Base-by-base conservation (phyloP, 2,113 vertebrate genomes). In the Synodontis membranacea region DNA sequence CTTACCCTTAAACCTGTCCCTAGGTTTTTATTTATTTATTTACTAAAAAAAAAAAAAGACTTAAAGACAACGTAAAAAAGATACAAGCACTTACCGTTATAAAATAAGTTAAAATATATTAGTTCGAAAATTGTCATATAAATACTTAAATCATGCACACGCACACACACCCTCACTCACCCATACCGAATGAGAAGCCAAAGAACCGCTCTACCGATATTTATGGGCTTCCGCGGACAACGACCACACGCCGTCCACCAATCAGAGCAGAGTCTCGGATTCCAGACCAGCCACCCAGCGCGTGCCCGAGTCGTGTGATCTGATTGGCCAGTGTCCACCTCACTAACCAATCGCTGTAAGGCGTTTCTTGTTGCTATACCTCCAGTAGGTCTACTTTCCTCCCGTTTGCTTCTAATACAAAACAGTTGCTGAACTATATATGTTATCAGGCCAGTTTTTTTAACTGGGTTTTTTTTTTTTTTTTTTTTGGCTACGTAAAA, bases 191-290 rank as follows among this genome's bases (percentile, higher is more conserved):
- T 82, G 72, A 86, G 79, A 42, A 19, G 5, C 6, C 2, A n/a
- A n/a, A n/a, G 0, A 1, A 48, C 8, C 50, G 86, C 23, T 80
- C 85, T 23, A 56, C 82, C 83, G n/a, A 0, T 74, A 90, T 92
- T 94, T 95, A 95, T 95, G 93, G 88, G 54, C 70, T 93, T 50
- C 39, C 42, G 4, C 19, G 2, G 1, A 82, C 91, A 93, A 91
- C 85, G 34, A 90, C 87, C 34, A 3, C 50, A 87, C 78, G 48
- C 72, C 85, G 31, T 88, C 80, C 88, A 89, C 95, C 94, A 95
- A 95, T 95, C 92, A 91, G 46, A 81, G 56, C 39, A 5, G 84
- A 82, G 56, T 86, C 50, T 87, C 17, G 37, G 76, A 72, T n/a
- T 80, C 42, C 42, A 5, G 15, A n/a, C 82, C 81, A 85, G 62